These are phyloP conservation scores for Thaleichthys pacificus DNA, from an alignment of 2,797 vertebrate species.

Conservation along the genomic window DNA sequence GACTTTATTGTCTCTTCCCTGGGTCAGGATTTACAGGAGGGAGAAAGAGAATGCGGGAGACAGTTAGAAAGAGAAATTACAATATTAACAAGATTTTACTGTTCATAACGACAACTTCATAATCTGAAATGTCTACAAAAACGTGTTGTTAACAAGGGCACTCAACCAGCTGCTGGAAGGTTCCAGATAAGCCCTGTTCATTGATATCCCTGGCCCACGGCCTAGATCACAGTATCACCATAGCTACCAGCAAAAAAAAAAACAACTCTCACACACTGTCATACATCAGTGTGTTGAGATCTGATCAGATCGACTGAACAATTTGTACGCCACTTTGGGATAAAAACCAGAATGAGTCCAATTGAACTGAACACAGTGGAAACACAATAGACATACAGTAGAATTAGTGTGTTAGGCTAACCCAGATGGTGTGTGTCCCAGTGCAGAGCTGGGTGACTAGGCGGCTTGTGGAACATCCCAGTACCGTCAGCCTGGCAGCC, in stretches of 20 bases:
- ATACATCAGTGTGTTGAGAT: neutral
- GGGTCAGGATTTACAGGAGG: conserved; percentile 28
- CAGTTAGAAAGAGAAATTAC: neutral
- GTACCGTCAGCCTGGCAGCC: neutral
- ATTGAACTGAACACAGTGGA: neutral
- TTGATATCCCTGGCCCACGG: neutral
- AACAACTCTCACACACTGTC: neutral
- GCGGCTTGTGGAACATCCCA: neutral
- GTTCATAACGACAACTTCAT: too few species aligned
- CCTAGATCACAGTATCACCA: neutral
- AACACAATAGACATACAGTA: neutral
- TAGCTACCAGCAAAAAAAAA: neutral
- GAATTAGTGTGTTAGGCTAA: neutral
- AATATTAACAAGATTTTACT: neutral
- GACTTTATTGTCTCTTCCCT: conserved; percentile 52
- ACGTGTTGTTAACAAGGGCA: too few species aligned
- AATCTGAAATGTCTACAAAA: too few species aligned
- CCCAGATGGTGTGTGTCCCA: neutral
- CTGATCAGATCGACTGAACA: neutral
- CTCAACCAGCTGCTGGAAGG: neutral
- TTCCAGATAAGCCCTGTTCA: neutral
- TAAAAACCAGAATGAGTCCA: too few species aligned
- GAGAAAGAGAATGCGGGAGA: conserved; percentile 11
- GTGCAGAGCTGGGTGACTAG: neutral
- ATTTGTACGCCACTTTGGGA: too few species aligned